A percentile compares a stretch with the other conserved stretches of the same genome.
These are phyloP conservation scores for Doryteuthis pealeii DNA, from an alignment of 1,140 invertebrate species.

Conservation along the genomic window DNA sequence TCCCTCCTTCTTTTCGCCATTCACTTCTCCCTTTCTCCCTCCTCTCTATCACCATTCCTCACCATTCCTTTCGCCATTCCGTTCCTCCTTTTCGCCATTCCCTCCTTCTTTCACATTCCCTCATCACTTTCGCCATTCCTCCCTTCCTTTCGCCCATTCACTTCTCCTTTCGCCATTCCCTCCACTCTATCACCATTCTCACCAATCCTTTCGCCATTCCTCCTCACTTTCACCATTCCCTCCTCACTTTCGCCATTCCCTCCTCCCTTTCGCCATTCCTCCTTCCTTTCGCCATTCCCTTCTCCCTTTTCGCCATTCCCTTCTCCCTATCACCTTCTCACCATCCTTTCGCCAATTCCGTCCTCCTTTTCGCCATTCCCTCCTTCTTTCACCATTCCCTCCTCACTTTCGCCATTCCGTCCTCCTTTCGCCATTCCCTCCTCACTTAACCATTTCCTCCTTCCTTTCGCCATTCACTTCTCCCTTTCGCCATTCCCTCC, in stretches of 20 bases:
- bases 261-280: not conserved
- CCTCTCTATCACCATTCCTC: not conserved
- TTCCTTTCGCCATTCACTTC: no score
- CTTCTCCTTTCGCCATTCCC: not conserved
- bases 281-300: constrained; percentile 10
- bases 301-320: constrained; percentile 7
- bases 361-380: no score
- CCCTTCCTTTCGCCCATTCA: not conserved
- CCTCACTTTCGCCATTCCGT: no score
- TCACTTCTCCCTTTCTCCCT: not conserved
- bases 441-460: not conserved
- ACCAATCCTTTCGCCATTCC: not conserved
- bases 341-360: not conserved
- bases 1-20: no score
- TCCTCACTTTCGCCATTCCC: not conserved
- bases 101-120: not conserved
- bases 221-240: not conserved
- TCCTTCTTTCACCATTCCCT: no score
- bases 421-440: no score
- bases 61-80: not conserved
- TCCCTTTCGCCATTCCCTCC: no score
- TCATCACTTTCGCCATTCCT: not conserved
- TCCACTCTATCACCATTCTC: not conserved
- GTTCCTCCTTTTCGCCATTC: not conserved
- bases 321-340: constrained; percentile 21